Evolutionary conservation across 2,888 invertebrate genomes (phyloP).

Genomic region (Cacoxenus indagator): DNA sequence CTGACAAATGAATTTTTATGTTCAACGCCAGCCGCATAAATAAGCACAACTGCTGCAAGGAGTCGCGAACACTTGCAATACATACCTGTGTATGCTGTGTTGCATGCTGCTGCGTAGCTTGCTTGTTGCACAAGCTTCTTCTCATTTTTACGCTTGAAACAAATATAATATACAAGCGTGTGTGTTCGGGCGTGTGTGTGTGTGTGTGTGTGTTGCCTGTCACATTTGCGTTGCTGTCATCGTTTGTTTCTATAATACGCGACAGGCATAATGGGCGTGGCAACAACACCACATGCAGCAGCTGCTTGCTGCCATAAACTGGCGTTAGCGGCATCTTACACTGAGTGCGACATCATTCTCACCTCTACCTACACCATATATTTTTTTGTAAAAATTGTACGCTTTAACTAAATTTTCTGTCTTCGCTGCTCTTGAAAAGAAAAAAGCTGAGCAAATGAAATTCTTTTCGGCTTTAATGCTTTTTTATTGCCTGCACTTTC

Average conservation of each 20-base stretch:
- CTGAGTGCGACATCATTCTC: no score
- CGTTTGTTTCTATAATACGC: conserved; percentile 8
- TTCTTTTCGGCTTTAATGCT: neutral
- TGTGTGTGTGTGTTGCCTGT: neutral
- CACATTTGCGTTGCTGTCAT: conserved; percentile 9
- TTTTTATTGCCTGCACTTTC: conserved; percentile 1
- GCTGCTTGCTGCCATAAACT: conserved; percentile 8
- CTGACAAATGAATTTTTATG: conserved; percentile 15
- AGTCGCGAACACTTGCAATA: neutral
- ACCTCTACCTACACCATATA: neutral
- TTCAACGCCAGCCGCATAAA: neutral
- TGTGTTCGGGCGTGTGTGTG: neutral
- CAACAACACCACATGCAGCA: neutral
- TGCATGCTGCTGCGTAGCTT: no score
- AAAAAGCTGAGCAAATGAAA: neutral
- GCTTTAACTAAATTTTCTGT: conserved; percentile 12
- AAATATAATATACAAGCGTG: neutral
- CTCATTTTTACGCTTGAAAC: neutral
- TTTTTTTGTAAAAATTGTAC: no score
- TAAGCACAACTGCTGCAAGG: neutral
- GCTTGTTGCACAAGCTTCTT: neutral
- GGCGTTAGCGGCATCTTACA: neutral
- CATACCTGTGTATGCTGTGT: no score
- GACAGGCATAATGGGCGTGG: no score
- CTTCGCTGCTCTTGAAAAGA: conserved; percentile 6